Evolutionary conservation across 2,888 invertebrate genomes (phyloP), one percentile per base, ranked within the genome.

Genomic region (Drosophila peninsularis): DNA sequence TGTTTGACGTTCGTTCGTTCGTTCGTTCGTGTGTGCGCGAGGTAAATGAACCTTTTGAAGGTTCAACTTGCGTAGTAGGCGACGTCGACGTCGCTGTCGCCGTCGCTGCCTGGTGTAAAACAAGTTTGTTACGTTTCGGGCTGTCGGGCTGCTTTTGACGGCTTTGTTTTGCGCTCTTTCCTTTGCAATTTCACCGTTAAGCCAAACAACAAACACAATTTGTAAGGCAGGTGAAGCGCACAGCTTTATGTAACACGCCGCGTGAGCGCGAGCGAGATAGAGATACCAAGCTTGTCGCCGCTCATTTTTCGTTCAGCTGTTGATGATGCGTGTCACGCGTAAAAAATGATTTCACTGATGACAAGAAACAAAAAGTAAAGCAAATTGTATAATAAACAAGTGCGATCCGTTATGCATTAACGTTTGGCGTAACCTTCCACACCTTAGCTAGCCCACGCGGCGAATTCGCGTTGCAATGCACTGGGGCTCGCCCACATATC

Each of bases 41-140:
- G 92, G 92, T 91, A 91, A 92, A 91, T 88, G 91, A 91, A 91
- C 91, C 90, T 91, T 91, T 92, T 91, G 75, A 75, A 75, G 91
- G 91, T 91, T 92, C 91, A 90, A 82, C 91, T 90, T 90, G 90
- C 90, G 89, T 90, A 90, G 82, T 82, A 86, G 65, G 71, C 84
- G 60, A 81, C 77, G 73, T 47, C 53, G 49, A 52, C 80, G 67
- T 47, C 62, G 53, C 11, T 17, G 57, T 2, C 34, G 36, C 5
- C 1, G 50, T 27, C 60, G 44, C 36, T 37, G 56, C 34, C 47
- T 47, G 27, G 80, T 75, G 87, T 84, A 88, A 86, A 88, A 88
- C 87, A 88, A 82, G 87, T 88, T 88, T 90, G 89, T 88, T 88
- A 88, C 89, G 90, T 89, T 80, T 39, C 11, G 55, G 45, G 55